These are phyloP conservation scores for Troilus luridus DNA, from an alignment of 2,888 invertebrate genomes.

Conservation along the genomic window DNA sequence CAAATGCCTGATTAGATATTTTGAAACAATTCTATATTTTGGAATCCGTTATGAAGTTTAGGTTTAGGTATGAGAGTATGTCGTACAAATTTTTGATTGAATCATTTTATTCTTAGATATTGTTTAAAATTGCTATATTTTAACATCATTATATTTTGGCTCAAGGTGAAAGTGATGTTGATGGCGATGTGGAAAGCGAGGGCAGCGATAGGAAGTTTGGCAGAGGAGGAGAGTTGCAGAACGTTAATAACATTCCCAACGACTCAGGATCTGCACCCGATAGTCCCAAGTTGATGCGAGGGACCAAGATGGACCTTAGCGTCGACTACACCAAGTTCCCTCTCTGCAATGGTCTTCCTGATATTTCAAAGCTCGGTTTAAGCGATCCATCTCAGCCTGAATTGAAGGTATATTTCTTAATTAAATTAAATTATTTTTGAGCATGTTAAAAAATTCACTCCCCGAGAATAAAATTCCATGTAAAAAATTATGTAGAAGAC, in stretches of 20 bases:
- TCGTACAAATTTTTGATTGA: too few relatives aligned
- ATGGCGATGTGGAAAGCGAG: slow-evolving; percentile 54
- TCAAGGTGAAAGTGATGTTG: slow-evolving; percentile 48
- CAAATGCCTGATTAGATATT: too few relatives aligned
- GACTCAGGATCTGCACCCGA: not conserved
- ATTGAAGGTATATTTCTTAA: slow-evolving; percentile 28
- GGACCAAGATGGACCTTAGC: not conserved
- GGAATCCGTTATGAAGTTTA: too few relatives aligned
- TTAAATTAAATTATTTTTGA: not conserved
- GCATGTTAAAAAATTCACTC: not conserved
- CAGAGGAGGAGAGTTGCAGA: not conserved
- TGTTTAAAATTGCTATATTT: not conserved
- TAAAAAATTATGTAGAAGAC: not conserved
- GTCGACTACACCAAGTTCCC: not conserved
- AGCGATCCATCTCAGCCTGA: slow-evolving; percentile 30
- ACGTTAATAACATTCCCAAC: not conserved
- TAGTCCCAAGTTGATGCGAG: slow-evolving; percentile 7
- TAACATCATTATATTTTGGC: not conserved
- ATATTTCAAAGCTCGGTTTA: slow-evolving; percentile 45
- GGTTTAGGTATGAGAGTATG: too few relatives aligned
- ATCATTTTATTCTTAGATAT: too few relatives aligned
- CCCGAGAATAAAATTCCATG: not conserved
- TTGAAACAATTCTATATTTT: too few relatives aligned
- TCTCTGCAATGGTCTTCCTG: slow-evolving; percentile 47
- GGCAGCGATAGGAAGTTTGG: slow-evolving; percentile 49